Conservation (phyloP, 1,140 invertebrate genomes). For the Meteorus sp. region DNA sequence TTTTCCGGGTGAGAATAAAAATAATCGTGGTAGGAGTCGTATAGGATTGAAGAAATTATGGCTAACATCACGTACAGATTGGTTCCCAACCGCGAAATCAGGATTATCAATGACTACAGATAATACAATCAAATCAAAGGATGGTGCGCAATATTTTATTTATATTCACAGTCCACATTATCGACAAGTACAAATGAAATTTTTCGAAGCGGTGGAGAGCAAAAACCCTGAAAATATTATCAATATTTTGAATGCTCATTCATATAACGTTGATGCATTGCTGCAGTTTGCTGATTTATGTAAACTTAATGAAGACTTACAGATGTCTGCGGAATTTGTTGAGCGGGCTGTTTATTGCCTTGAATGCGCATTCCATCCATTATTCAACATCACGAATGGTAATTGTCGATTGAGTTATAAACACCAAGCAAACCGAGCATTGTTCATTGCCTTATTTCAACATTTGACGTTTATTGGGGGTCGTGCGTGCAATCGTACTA, state of each 20-base stretch:
- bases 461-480: conserved; percentile 81
- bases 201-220: conserved; percentile 78
- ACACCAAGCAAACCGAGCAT: conserved; percentile 81
- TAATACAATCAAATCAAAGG: conserved; percentile 51
- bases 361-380: conserved; percentile 79
- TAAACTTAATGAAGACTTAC: conserved; percentile 77
- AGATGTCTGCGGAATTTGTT: conserved; percentile 77
- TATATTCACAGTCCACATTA: conserved; percentile 82
- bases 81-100: conserved; percentile 67
- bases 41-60: conserved; percentile 65
- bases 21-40: conserved; percentile 62
- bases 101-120: conserved; percentile 75
- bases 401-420: conserved; percentile 80
- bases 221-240: conserved; percentile 81
- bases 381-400: conserved; percentile 76
- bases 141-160: conserved; percentile 68
- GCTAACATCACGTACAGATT: conserved; percentile 70
- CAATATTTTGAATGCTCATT: conserved; percentile 72
- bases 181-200: conserved; percentile 73
- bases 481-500: conserved; percentile 78
- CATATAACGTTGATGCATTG: conserved; percentile 83
- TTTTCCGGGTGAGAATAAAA: conserved; percentile 69
- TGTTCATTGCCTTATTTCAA: conserved; percentile 85
- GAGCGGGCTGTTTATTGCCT: conserved; percentile 77
- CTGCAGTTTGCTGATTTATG: conserved; percentile 84